Base-by-base conservation (phyloP, 2,888 invertebrate genomes). In the Cephus nigrinus region DNA sequence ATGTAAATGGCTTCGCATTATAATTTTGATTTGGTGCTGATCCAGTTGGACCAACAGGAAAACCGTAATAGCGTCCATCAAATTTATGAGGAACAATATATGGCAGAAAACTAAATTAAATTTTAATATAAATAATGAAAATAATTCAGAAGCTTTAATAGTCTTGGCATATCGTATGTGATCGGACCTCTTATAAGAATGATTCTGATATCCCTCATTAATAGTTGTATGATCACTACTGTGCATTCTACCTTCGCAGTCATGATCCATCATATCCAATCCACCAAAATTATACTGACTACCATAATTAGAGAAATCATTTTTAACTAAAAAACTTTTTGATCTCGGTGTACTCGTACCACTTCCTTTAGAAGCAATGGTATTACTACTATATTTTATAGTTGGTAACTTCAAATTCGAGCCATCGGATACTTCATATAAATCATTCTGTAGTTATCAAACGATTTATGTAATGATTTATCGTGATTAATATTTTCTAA, bases 331-430 rank as follows among this genome's bases (percentile, higher is more conserved):
- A 55, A 74, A 15, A 30, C 31, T 69, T 36, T 68, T 76, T 12
- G 68, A 12, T n/a, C 32, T 76, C 15, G 33, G n/a, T 4, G 74
- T 35, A 74, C 40, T 76, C 12, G 71, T 76, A 36, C 40, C 71
- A 40, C 69, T 82, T 68, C 80, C 82, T n/a, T 80, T 78, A 15
- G 82, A 83, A 15, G 81, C 33, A 23, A 75, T 78, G 12, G 74
- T 68, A 72, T 80, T 79, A 36, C 34, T 75, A 33, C 34, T 68
- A 31, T 36, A 68, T 30, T 81, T 81, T 12, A 84, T 82, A 55
- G 77, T 73, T 36, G 84, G 82, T 40, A 85, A 80, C 78, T 79
- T 82, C 0, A 80, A 80, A 68, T 69, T 76, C 30, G 81, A 82
- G 72, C 69, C 74, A 69, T 77, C 79, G 12, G 78, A 76, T 40